Evolutionary conservation across 2,113 vertebrate species (phyloP), one percentile per base, ranked within the genome.

Genomic region (Lathamus discolor): DNA sequence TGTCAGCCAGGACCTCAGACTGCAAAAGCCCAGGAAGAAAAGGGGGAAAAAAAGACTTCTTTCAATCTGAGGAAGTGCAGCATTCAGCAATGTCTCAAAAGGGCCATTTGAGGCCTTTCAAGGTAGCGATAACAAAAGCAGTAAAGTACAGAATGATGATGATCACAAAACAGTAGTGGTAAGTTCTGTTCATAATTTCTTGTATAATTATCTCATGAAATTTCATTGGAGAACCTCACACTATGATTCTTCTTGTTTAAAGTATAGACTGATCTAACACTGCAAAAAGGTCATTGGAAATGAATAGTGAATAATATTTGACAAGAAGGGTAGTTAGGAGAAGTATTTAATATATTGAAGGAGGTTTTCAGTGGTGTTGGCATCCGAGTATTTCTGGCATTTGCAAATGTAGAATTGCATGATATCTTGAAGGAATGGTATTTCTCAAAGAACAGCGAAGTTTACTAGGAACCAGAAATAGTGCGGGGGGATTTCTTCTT

Each of bases 401-500:
- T 67, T 80, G 70, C 94, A 92, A 88, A 94, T 88, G 78, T 84
- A 86, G 90, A 83, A 88, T 97, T 96, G 85, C 96, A 95, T 96
- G 92, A 86, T 88, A 83, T 97, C 96, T 97, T 96, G 90, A 95
- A 97, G 94, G 95, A 97, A 94, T 97, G 95, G 89, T 97, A 95
- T 98, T 97, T 95, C 94, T 97, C 95, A 92, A 83, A 97, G 95
- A 96, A 94, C 85, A 92, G 96, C 84, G 10, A 95, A 97, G 96
- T 93, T 97, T 97, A 93, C 96, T 96, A 97, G 96, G 86, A 96
- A 97, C 73, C 94, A 96, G 96, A 98, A 98, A 97, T 96, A 94
- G 94, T 92, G 80, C 5, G 55, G 69, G 59, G 95, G 69, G 54
- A 54, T 95, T 95, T 95, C 64, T 95, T 95, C 61, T 92, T 89